Base-by-base conservation (phyloP, 2,888 invertebrate species). In the Clostera curtula region DNA sequence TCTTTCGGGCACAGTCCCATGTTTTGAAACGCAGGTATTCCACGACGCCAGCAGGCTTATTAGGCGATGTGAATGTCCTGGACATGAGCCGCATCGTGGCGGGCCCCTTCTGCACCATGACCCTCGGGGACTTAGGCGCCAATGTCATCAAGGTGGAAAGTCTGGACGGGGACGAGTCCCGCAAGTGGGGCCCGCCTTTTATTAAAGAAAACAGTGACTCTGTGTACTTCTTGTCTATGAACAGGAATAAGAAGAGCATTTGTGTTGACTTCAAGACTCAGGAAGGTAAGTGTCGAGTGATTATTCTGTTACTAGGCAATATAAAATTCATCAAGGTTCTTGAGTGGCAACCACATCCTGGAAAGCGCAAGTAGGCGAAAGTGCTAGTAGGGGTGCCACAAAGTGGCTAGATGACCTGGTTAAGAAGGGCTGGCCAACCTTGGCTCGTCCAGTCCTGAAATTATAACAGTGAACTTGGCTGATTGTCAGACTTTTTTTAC, bases 131-230 rank as follows among this genome's bases (percentile, higher is more conserved):
- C 76, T 79, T 97, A 34, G 97, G 97, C 0, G 97, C 97, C 0
- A 95, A 96, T 59, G 87, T 98, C 1, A 90, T 96, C 24, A 97
- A 98, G 86, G 88, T 98, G 18, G 98, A 98, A 66, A 89, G 89
- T 44, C 92, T 96, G 1, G 89, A 86, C 1, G 75, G 77, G 2
- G 98, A 98, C 66, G 97, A 98, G 54, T 89, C 95, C 0, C 85
- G 98, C 25, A 89, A 89, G 36, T 98, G 97, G 97, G 96, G 96
- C 0, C 98, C 98, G 0, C 98, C 98, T 0, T 96, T 93, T 59
- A 60, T 90, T 2, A 47, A 89, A 4, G 79, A 87, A 12, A 82
- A 84, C 21, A 85, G 86, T 2, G 91, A 93, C 50, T 84, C 93
- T 1, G 89, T 91, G 28, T 98, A 98, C 59, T 98, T 94, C 63